These are phyloP conservation scores for Cryptocephalus primarius DNA, from an alignment of 2,888 invertebrate genomes.

Conservation along the genomic window DNA sequence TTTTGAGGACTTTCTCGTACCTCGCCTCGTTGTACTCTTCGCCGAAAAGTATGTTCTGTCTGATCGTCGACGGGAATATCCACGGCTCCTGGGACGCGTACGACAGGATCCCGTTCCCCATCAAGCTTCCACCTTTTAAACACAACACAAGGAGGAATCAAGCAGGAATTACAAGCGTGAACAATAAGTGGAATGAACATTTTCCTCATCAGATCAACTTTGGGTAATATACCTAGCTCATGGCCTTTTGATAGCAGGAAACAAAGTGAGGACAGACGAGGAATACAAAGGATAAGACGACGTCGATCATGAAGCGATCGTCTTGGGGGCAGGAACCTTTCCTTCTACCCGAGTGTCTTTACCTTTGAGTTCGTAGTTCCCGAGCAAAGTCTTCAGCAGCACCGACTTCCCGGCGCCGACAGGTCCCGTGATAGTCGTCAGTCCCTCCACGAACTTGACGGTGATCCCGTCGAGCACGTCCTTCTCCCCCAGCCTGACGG, in stretches of 20 bases:
- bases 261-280: too few relatives aligned
- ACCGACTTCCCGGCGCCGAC: conserved; percentile 53
- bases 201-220: too few relatives aligned
- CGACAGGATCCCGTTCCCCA: conserved; percentile 38
- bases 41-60: conserved; percentile 70
- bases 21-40: conserved; percentile 43
- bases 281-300: too few relatives aligned
- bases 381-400: conserved; percentile 32
- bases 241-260: too few relatives aligned
- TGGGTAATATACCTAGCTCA: too few relatives aligned
- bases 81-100: conserved; percentile 54
- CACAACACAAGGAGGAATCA: conserved; percentile 11
- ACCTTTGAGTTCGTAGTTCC: conserved; percentile 11
- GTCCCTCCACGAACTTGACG: conserved; percentile 32
- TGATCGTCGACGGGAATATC: conserved; percentile 46
- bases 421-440: conserved; percentile 48
- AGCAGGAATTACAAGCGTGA: too few relatives aligned
- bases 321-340: too few relatives aligned
- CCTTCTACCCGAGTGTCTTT: too few relatives aligned
- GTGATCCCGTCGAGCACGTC: conserved; percentile 34
- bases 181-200: too few relatives aligned
- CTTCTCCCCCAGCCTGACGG: conserved; percentile 17
- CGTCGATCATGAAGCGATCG: too few relatives aligned
- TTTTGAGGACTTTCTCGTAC: conserved; percentile 48
- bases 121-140: conserved; percentile 24